A percentile compares a stretch with the other conserved stretches of the same genome.
These are phyloP conservation scores for Halcyon chelicuti DNA, from an alignment of 2,797 vertebrate genomes.

Conservation along the genomic window DNA sequence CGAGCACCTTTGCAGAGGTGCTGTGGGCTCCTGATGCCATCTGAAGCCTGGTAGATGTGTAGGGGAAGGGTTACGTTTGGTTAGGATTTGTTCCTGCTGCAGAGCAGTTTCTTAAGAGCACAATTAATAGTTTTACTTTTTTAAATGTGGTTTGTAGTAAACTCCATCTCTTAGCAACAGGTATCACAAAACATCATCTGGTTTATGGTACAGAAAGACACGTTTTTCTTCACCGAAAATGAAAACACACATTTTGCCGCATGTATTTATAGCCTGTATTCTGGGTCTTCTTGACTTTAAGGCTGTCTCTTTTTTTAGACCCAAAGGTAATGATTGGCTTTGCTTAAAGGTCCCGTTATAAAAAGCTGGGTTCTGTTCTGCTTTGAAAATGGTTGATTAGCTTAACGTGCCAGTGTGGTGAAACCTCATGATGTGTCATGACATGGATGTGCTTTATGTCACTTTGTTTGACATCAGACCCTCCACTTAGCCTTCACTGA, in stretches of 20 bases:
- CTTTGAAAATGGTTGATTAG: neutral
- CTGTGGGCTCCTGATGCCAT: neutral
- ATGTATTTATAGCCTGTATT: constrained; percentile 61
- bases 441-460: neutral
- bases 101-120: constrained; percentile 26
- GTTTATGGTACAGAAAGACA: constrained; percentile 38
- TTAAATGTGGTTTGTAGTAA: neutral
- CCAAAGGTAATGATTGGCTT: neutral
- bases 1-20: neutral
- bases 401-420: rapidly evolving
- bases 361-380: neutral
- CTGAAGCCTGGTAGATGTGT: neutral
- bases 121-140: neutral
- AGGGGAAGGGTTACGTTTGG: neutral
- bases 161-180: constrained; percentile 59
- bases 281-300: constrained; percentile 53
- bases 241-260: neutral
- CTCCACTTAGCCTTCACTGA: neutral
- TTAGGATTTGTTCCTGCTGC: neutral
- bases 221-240: neutral
- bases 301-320: constrained; percentile 43
- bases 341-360: neutral
- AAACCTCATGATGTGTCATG: rapidly evolving
- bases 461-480: neutral
- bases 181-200: constrained; percentile 43